Base-by-base conservation (phyloP, 37 sponge, comb jelly and placozoan genomes). In the Petrosia ficiformis region DNA sequence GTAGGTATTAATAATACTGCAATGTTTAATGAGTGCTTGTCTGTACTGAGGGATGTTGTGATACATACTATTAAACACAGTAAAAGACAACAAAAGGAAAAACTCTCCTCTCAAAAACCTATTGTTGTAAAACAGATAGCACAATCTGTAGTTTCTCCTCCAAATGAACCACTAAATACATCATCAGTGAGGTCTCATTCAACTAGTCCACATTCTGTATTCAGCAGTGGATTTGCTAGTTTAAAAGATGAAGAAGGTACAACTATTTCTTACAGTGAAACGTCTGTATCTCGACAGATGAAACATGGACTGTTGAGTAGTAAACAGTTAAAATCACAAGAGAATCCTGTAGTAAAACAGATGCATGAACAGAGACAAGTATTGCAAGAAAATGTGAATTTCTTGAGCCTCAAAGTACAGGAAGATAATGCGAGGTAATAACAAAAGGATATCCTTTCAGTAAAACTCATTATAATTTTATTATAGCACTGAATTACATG, bases 141-240 rank as follows among this genome's bases (percentile, higher is more conserved):
- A 16, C 54, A 48, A 10, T 48, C 54, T 19, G 10, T 16, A 48
- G 16, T 16, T 19, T 48, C 54, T 19, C 54, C 54, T 16, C 14
- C 14, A 48, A 10, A 48, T 16, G 16, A 48, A 48, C 54, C 10
- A 16, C 10, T 16, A 16, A 16, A 16, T 10, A 10, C 10, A 48
- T 10, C 54, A 48, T 19, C 54, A 19, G 54, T 48, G 10, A 10
- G 16, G 54, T 48, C 54, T 48, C 54, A 19, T 16, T 48, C 74
- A 1, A 67, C 77, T 36, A 75, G 41, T 29, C 74, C 89, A 22
- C 64, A 28, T 42, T 88, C 89, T 1, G 60, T 69, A 8, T 59
- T 75, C 56, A 89, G 89, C 71, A 89, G 89, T 78, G 89, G 89
- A 39, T 71, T 89, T 68, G 89, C 80, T 8, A 89, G 89, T 37